phyloP scores from a whole-genome alignment of 1,140 invertebrate genomes.

The Dinoponera quadriceps region DNA sequence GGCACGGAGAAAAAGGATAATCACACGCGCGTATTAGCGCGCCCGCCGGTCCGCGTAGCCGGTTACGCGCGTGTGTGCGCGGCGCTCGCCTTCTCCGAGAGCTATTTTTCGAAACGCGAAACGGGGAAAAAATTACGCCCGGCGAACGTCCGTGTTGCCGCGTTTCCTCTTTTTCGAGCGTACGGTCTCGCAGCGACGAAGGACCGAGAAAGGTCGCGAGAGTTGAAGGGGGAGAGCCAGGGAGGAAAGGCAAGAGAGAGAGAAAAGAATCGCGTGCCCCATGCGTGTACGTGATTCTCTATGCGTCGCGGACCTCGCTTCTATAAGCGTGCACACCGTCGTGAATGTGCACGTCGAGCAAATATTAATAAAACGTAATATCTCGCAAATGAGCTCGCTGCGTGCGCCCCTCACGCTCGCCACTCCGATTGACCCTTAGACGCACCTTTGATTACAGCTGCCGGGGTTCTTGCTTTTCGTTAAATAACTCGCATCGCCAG shows the following conservation, averaged over 20 bases:
- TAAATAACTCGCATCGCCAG: conserved; percentile 40
- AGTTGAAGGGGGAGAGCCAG: conserved; percentile 12
- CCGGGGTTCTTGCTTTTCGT: not conserved
- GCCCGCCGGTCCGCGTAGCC: conserved; percentile 28
- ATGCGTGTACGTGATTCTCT: conserved; percentile 58
- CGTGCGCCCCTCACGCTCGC: not conserved
- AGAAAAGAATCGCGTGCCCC: conserved; percentile 62
- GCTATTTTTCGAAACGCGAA: conserved; percentile 70
- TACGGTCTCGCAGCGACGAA: conserved; percentile 32
- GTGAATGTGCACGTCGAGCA: conserved; percentile 66
- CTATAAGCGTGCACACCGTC: conserved; percentile 59
- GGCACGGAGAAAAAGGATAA: conserved; percentile 68
- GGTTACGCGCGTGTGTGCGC: conserved; percentile 54
- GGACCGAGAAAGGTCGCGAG: conserved; percentile 49
- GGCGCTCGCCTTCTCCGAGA: conserved; percentile 34
- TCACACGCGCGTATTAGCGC: conserved; percentile 71
- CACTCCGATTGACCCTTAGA: conserved; percentile 45
- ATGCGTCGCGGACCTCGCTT: conserved; percentile 22
- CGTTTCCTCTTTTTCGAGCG: conserved; percentile 56
- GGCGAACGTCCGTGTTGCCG: conserved; percentile 46
- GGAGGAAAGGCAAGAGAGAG: not conserved
- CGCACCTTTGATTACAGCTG: conserved; percentile 46
- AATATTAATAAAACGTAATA: conserved; percentile 79
- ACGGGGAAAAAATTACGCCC: conserved; percentile 64
- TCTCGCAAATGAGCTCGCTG: conserved; percentile 64